Conservation (phyloP, 53 echinoderm and acorn worm genomes). For the Echinometra lucunter region DNA sequence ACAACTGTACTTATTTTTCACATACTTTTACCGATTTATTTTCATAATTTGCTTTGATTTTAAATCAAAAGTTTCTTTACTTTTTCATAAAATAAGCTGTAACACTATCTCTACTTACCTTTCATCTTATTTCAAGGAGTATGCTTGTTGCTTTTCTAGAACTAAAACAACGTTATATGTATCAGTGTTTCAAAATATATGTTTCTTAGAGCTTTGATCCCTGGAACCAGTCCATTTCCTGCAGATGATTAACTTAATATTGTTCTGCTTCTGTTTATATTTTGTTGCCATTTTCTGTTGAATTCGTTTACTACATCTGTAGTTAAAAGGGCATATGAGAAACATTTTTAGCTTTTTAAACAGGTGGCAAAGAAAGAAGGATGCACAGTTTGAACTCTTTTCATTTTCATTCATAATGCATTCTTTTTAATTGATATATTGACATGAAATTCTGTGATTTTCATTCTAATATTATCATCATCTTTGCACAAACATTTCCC, state of each 20-base stretch:
- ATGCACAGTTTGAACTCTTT: neutral
- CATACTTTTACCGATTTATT: too few species aligned
- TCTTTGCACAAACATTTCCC: neutral
- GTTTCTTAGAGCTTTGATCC: neutral
- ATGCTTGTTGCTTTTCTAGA: neutral
- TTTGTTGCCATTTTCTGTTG: too few species aligned
- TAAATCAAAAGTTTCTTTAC: neutral
- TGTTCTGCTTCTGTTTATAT: too few species aligned
- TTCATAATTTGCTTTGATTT: neutral
- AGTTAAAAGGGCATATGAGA: too few species aligned
- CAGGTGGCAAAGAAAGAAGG: neutral
- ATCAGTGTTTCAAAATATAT: neutral
- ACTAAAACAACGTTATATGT: neutral
- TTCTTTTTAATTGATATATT: neutral
- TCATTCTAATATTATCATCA: neutral
- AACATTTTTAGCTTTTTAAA: too few species aligned
- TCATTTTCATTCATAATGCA: neutral
- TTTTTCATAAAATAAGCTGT: too few species aligned
- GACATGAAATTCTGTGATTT: neutral
- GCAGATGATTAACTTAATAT: neutral
- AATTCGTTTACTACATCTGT: too few species aligned
- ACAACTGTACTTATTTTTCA: too few species aligned
- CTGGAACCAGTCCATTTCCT: neutral
- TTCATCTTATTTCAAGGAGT: neutral
- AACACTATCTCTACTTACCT: neutral